Percentiles rank a stretch among this genome's conserved stretches.
Conservation (phyloP, 1,140 invertebrate genomes). For the Plectus sambesii region DNA sequence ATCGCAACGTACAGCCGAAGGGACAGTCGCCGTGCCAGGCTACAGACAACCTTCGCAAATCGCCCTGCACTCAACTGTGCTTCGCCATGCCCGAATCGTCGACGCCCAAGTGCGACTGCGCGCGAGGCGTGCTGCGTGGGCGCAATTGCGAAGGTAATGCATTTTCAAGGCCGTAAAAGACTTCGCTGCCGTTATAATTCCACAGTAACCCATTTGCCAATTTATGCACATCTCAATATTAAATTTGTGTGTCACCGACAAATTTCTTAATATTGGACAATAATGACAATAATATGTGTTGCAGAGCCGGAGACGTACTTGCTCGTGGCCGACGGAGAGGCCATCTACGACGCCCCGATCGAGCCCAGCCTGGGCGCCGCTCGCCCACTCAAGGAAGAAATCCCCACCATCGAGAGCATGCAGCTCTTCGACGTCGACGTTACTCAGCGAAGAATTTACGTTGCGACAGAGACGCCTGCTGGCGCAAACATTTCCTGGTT, state of each 20-base stretch:
- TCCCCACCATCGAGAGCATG: conserved; percentile 35
- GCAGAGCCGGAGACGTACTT: conserved; percentile 54
- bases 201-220: too few species aligned
- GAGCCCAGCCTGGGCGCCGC: conserved; percentile 39
- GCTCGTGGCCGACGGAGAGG: conserved; percentile 85
- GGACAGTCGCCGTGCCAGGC: conserved; percentile 39
- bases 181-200: too few species aligned
- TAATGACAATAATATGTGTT: conserved; percentile 53
- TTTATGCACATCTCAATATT: too few species aligned
- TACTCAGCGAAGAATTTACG: conserved; percentile 37
- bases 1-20: conserved; percentile 34
- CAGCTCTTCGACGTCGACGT: conserved; percentile 43
- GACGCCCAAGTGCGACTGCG: conserved; percentile 70
- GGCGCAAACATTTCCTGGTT: conserved; percentile 45
- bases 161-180: too few species aligned
- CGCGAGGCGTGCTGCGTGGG: conserved; percentile 62
- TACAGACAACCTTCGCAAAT: conserved; percentile 41
- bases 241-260: conserved; percentile 78
- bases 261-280: conserved; percentile 75
- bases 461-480: conserved; percentile 31
- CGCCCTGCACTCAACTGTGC: conserved; percentile 83
- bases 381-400: conserved; percentile 31
- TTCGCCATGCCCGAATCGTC: conserved; percentile 65
- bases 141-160: conserved; percentile 56
- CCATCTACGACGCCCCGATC: conserved; percentile 47